Base-by-base conservation (phyloP, 2,797 vertebrate genomes). In the Pangasius djambal region DNA sequence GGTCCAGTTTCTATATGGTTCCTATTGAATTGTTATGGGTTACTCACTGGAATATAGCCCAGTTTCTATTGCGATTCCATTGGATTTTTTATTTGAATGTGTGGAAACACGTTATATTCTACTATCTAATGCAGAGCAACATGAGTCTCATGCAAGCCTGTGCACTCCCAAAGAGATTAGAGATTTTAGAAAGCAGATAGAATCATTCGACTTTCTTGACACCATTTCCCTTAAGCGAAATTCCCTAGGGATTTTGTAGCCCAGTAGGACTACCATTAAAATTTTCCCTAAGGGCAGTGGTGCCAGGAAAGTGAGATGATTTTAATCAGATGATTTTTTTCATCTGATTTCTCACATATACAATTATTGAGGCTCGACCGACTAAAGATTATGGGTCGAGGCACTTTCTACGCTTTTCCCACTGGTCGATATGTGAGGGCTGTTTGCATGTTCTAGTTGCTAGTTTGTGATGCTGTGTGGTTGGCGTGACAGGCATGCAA, bases 321-420 rank as follows among this genome's bases (percentile, higher is more conserved):
- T 37, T 82, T 63, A 65, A 37, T 37, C 37, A 37, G 37, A 40
- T 40, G 37, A 40, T 40, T 40, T 40, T 40, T 44, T 44, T 83
- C 13, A 3, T 65, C 37, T 44, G 40, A 44, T 63, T 52, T 34
- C n/a, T 55, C 65, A 25, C 44, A 85, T 50, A 18, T 18, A 2
- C 10, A 18, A 52, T 85, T 34, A 85, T 25, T 69, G 48, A 85
- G n/a, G n/a, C 48, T 85, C 10, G 48, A 55, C 65, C 16, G 1
- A 50, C 25, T 67, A n/a, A 48, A 48, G 83, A 69, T 85, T 85
- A 69, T 44, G 83, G 28, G 83, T 85, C 28, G 34, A 34, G 65
- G 65, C 44, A 52, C 83, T 25, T 84, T 37, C 31, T 82, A 28
- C 0, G 9, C 31, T 83, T 44, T 59, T 59, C 25, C 31, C 31